phyloP scores from a whole-genome alignment of 2,888 invertebrate genomes.

The Nemotelus pantherinus region DNA sequence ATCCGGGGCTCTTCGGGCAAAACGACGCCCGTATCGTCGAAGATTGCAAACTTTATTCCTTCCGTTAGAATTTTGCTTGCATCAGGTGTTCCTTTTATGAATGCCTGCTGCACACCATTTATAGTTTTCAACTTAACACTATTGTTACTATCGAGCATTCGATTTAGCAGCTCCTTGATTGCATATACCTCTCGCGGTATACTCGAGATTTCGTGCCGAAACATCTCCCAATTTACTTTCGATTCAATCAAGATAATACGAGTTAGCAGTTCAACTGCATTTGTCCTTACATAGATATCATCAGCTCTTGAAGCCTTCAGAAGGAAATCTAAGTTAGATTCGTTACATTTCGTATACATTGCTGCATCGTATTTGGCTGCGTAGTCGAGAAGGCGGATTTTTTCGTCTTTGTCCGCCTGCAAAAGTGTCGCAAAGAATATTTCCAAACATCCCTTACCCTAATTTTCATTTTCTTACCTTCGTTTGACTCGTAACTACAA shows the following conservation, averaged over 20 bases:
- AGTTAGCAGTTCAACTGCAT: constrained; percentile 60
- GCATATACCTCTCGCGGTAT: constrained; percentile 61
- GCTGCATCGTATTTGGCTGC: constrained; percentile 64
- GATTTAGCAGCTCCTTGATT: constrained; percentile 58
- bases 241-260: constrained; percentile 59
- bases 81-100: constrained; percentile 58
- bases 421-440: constrained; percentile 24
- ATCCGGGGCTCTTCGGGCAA: constrained; percentile 55
- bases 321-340: constrained; percentile 59
- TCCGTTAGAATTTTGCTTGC: constrained; percentile 59
- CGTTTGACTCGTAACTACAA: constrained; percentile 59
- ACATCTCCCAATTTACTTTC: constrained; percentile 62
- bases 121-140: constrained; percentile 60
- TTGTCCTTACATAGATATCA: constrained; percentile 59
- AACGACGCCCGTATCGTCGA: constrained; percentile 54
- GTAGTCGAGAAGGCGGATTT: constrained; percentile 60
- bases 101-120: constrained; percentile 58
- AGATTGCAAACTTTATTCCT: constrained; percentile 57
- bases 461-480: constrained; percentile 53
- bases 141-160: constrained; percentile 59
- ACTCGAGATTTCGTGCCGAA: constrained; percentile 61
- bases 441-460: background rate
- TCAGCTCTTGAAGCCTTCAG: constrained; percentile 59
- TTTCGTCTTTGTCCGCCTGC: constrained; percentile 60
- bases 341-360: constrained; percentile 62